phyloP scores from a whole-genome alignment of 2,888 invertebrate genomes.

The Agriopis leucophaearia region DNA sequence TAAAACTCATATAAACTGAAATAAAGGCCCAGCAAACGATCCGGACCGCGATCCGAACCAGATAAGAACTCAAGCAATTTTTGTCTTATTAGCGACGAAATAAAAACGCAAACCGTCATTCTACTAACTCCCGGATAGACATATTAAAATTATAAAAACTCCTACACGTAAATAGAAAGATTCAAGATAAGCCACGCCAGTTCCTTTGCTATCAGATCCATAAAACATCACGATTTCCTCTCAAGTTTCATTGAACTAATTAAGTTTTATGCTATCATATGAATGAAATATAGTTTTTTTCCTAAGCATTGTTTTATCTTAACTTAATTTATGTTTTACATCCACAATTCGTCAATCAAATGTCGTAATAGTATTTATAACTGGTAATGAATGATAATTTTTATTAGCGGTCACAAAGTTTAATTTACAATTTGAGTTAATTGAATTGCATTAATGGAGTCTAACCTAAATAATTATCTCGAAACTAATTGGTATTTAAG shows the following conservation, averaged over 20 bases:
- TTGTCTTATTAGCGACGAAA: constrained; percentile 66
- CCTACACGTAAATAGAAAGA: constrained; percentile 54
- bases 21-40: constrained; percentile 51
- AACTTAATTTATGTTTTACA: constrained; percentile 38
- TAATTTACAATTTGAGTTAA: constrained; percentile 48
- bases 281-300: constrained; percentile 23
- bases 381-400: constrained; percentile 39
- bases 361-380: constrained; percentile 32
- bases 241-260: constrained; percentile 37
- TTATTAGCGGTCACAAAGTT: constrained; percentile 51
- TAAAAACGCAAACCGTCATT: constrained; percentile 69
- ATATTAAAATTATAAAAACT: constrained; percentile 58
- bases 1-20: constrained; percentile 67
- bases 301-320: constrained; percentile 34
- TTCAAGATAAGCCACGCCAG: constrained; percentile 51
- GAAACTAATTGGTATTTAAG: constrained; percentile 70
- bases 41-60: constrained; percentile 50
- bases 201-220: constrained; percentile 32
- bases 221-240: constrained; percentile 34
- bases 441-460: constrained; percentile 60
- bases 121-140: constrained; percentile 59
- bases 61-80: constrained; percentile 70
- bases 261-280: constrained; percentile 39
- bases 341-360: constrained; percentile 38
- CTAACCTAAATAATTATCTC: constrained; percentile 66